Evolutionary conservation across 2,888 invertebrate species (phyloP), one percentile per base, ranked within the genome.

Genomic region (Hylaea fasciaria): DNA sequence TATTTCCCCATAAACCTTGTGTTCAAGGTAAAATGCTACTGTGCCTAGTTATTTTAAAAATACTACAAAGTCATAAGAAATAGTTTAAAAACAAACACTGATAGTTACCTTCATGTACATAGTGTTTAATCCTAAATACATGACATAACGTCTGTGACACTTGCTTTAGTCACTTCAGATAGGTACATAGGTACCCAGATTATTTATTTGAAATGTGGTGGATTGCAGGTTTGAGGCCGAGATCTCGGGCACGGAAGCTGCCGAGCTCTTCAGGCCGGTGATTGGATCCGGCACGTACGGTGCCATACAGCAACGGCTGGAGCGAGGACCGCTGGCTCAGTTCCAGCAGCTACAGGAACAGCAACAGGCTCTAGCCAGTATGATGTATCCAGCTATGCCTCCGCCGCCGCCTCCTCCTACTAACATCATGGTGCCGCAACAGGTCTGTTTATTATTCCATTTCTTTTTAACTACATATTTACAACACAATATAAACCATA

Each of bases 221-320:
- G 28, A 12, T 55, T 47, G 7, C 37, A 96, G 97, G 76, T 97
- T 97, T 80, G 97, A 97, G 80, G 97, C 97, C 0, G 97, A 97
- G 91, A 97, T 97, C 72, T 95, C 96, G 0, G 94, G 95, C 12
- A 92, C 93, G 39, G 92, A 93, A 5, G 75, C 93, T 13, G 75
- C 93, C 37, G 91, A 93, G 11, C 91, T 73, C 39, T 55, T 91
- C 7, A 91, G 95, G 3, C 94, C 95, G 12, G 94, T 97, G 41
- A 96, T 96, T 44, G 95, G 95, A 0, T 94, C 95, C 0, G 95
- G 94, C 68, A 95, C 96, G 0, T 97, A 95, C 73, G 95, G 93
- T 50, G 94, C 94, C 62, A 95, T 95, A 0, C 95, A 95, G 68
- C 95, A 95, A 72, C 93, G 94, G 70, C 83, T 95, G 53, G 95